phyloP scores from a whole-genome alignment of 2,888 invertebrate species.

The Psylliodes chrysocephalus region DNA sequence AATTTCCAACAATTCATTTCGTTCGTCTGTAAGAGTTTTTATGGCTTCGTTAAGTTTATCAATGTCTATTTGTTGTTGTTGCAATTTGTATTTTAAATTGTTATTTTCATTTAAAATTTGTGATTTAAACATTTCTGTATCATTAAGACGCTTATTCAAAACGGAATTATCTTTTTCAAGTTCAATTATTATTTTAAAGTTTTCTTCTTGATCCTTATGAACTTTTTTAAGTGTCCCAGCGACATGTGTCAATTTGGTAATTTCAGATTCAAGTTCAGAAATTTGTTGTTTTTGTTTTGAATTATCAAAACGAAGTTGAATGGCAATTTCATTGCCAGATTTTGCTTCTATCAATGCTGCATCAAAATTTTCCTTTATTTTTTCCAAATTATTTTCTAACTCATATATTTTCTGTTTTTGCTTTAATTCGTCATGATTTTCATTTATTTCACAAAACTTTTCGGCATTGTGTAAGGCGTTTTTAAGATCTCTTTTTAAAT shows the following conservation, averaged over 20 bases:
- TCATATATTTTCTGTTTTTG: constrained; percentile 48
- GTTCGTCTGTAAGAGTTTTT: constrained; percentile 14
- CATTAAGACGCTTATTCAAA: constrained; percentile 39
- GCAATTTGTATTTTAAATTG: constrained; percentile 36
- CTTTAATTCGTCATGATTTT: constrained; percentile 40
- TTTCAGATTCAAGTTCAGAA: constrained; percentile 42
- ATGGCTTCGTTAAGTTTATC: constrained; percentile 40
- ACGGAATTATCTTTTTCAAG: constrained; percentile 38
- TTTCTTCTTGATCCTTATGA: not conserved
- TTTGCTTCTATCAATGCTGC: constrained; percentile 37
- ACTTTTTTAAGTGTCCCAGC: not conserved
- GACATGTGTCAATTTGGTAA: constrained; percentile 28
- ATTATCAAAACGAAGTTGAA: constrained; percentile 43
- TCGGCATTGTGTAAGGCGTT: constrained; percentile 37
- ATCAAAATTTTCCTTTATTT: constrained; percentile 41
- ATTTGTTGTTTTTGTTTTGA: constrained; percentile 44
- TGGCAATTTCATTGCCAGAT: constrained; percentile 19
- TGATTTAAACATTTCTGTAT: constrained; percentile 9
- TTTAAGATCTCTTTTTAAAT: constrained; percentile 38
- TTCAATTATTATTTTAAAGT: constrained; percentile 25
- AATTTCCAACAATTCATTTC: constrained; percentile 15
- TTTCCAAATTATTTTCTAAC: constrained; percentile 45
- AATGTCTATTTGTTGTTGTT: constrained; percentile 40
- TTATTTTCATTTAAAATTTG: constrained; percentile 33
- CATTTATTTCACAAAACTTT: constrained; percentile 38